These are phyloP conservation scores for Holothuria glaberrima DNA, from an alignment of 35 echinoderm and acorn worm genomes.

Conservation along the genomic window DNA sequence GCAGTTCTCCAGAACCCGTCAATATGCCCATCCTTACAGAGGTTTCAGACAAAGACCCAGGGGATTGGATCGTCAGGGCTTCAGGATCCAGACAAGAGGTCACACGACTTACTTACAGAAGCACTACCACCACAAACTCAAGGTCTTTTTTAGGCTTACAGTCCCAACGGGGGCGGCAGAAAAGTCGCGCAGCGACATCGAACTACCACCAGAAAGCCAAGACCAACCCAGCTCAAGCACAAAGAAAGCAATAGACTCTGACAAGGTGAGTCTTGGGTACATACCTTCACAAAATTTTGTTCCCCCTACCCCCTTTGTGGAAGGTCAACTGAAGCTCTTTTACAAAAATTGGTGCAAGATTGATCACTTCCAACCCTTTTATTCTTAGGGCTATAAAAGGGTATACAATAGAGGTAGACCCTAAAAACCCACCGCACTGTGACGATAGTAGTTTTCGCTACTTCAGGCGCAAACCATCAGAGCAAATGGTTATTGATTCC, in stretches of 20 bases:
- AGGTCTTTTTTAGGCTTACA: conserved; percentile 4
- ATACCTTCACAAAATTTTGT: background rate
- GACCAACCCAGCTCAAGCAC: too few relatives aligned
- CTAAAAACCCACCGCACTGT: too few relatives aligned
- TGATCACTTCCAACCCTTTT: too few relatives aligned
- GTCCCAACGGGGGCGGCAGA: background rate
- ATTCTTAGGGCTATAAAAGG: too few relatives aligned
- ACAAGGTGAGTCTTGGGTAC: background rate
- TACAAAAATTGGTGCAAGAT: too few relatives aligned
- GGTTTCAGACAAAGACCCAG: background rate
- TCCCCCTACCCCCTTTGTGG: too few relatives aligned
- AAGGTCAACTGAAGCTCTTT: too few relatives aligned
- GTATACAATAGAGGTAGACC: too few relatives aligned
- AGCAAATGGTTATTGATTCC: too few relatives aligned
- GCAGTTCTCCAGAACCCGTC: background rate
- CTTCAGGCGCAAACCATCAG: too few relatives aligned
- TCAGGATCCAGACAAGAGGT: background rate
- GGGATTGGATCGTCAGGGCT: background rate
- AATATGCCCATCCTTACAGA: background rate
- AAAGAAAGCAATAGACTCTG: background rate
- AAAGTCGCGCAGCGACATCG: background rate
- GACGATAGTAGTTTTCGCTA: background rate
- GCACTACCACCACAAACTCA: background rate
- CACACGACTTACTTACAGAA: too few relatives aligned
- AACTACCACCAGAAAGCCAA: too few relatives aligned